These are phyloP conservation scores for Urocolius indicus DNA, from an alignment of 2,113 vertebrate species.

Conservation along the genomic window DNA sequence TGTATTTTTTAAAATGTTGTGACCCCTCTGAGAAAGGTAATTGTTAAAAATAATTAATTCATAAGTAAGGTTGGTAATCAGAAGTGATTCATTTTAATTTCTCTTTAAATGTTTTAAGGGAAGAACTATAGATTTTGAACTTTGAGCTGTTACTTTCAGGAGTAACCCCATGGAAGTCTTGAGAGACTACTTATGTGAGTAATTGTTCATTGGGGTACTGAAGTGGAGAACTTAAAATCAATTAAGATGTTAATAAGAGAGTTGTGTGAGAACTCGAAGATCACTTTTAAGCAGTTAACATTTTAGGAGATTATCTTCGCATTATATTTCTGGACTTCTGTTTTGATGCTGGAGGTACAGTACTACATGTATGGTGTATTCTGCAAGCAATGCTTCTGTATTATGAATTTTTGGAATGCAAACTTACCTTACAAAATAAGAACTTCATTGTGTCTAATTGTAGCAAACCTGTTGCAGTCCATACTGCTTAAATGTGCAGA, in stretches of 20 bases:
- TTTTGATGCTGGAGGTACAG: background rate
- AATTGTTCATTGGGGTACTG: background rate
- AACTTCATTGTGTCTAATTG: background rate
- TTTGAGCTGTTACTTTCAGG: background rate
- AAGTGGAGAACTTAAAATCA: background rate
- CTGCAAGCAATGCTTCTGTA: background rate
- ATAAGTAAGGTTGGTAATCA: background rate
- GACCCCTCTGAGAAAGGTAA: background rate
- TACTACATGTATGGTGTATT: background rate
- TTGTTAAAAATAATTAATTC: background rate
- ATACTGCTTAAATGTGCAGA: background rate
- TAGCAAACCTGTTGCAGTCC: background rate
- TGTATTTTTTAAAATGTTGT: background rate
- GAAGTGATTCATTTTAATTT: background rate
- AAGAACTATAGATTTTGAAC: background rate
- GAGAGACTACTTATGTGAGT: background rate
- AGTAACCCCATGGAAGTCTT: background rate
- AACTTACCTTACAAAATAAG: background rate
- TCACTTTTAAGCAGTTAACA: background rate
- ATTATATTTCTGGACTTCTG: background rate
- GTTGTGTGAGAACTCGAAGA: background rate
- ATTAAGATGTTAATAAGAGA: background rate
- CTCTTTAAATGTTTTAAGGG: background rate
- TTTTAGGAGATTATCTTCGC: background rate
- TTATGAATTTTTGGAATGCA: background rate